Evolutionary conservation across 2,888 invertebrate species (phyloP), one percentile per base, ranked within the genome.

Genomic region (Chaitophorus viminalis): DNA sequence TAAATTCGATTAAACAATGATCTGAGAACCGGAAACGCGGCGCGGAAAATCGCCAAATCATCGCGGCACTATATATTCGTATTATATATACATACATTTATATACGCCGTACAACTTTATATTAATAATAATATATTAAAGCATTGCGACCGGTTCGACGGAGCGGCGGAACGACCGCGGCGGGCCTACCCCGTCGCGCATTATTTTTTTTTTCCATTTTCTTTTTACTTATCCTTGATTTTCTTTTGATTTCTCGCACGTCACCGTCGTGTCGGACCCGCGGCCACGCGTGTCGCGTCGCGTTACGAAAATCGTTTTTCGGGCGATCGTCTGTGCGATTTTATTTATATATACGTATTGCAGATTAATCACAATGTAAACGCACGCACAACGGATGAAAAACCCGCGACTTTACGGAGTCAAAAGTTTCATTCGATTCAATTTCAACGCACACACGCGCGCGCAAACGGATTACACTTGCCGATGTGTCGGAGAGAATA

Each of bases 281-380:
- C 60, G 25, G 60, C 60, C 25, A 25, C 60, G 60, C 60, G 60
- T 72, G 85, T 85, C 77, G n/a, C 18, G 18, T 78, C 68, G 70
- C n/a, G 54, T 85, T 70, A 85, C n/a, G 14, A 21, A 70, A 36
- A 52, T 21, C 18, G 33, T 85, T 85, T 78, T 78, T 85, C 70
- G 31, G 1, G 1, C 18, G n/a, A n/a, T 11, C n/a, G 2, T 14
- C 14, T 25, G 9, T n/a, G 46, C 4, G n/a, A 65, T 76, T 14
- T 75, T 14, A 14, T 46, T 11, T 46, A 46, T 14, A 46, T 39
- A 14, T 46, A 46, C 60, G 25, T 60, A 21, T 60, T 60, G 25
- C 6, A 60, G 70, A 70, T 68, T 31, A 70, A 29, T 29, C 70
- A 31, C 70, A 29, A 29, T 14, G 29, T 17, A 60, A 60, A 25